A percentile compares a stretch with the other conserved stretches of the same genome.
phyloP scores from a whole-genome alignment of 1,140 invertebrate genomes.

The Heliconius himera region DNA sequence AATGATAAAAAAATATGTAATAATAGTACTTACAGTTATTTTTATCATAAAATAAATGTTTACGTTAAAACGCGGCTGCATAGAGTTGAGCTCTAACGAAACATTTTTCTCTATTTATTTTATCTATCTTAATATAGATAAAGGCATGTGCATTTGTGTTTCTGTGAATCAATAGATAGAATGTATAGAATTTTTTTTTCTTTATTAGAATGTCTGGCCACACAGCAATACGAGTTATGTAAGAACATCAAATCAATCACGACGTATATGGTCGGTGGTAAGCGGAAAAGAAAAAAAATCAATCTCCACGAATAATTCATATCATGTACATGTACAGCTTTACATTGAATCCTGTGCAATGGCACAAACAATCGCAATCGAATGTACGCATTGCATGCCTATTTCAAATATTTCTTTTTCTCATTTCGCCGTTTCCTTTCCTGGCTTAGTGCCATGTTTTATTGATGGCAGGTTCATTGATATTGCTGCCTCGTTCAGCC shows the following conservation, averaged over 20 bases:
- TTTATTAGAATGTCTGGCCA: slow-evolving; percentile 51
- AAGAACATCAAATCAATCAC: slow-evolving; percentile 67
- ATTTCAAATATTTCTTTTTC: slow-evolving; percentile 81
- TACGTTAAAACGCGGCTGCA: no score
- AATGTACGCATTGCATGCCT: slow-evolving; percentile 71
- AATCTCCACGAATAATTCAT: slow-evolving; percentile 67
- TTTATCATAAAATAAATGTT: no score
- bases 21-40: no score
- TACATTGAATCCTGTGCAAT: slow-evolving; percentile 77
- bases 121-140: neutral
- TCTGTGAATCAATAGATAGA: neutral
- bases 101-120: neutral
- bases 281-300: slow-evolving; percentile 52
- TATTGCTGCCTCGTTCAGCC: slow-evolving; percentile 78
- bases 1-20: neutral
- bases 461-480: slow-evolving; percentile 81
- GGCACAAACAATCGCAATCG: slow-evolving; percentile 75
- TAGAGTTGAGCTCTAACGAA: neutral
- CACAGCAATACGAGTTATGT: slow-evolving; percentile 62
- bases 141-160: no score
- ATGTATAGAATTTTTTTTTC: slow-evolving; percentile 38
- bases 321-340: slow-evolving; percentile 57
- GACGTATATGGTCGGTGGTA: slow-evolving; percentile 49
- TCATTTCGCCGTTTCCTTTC: slow-evolving; percentile 79
- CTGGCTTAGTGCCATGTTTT: slow-evolving; percentile 79